phyloP scores from a whole-genome alignment of 2,888 invertebrate genomes.

The Oscheius sp. region DNA sequence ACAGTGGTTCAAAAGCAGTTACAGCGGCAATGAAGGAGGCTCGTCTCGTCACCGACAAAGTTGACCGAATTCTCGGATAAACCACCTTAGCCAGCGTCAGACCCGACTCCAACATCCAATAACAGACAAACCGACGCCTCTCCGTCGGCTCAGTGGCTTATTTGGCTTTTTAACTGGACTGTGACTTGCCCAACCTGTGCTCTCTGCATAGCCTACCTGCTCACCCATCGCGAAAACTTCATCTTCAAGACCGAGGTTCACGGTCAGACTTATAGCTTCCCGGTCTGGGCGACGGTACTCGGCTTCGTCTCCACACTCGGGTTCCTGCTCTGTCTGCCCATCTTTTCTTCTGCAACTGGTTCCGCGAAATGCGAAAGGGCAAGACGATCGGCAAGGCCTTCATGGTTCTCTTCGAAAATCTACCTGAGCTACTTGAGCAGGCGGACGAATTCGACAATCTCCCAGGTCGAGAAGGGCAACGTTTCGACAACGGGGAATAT shows the following conservation, averaged over 20 bases:
- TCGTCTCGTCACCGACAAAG: too few species aligned
- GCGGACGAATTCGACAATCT: too few species aligned
- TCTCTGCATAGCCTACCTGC: background rate
- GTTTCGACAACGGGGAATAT: too few species aligned
- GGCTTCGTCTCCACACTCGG: slow-evolving; percentile 25
- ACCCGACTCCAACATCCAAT: too few species aligned
- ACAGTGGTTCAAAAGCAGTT: too few species aligned
- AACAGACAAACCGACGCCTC: too few species aligned
- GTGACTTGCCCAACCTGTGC: slow-evolving; percentile 14
- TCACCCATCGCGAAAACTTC: background rate
- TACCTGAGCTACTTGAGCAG: background rate
- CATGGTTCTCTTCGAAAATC: background rate
- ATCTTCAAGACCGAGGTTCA: background rate
- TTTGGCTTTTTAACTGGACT: slow-evolving; percentile 24
- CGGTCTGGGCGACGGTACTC: slow-evolving; percentile 17
- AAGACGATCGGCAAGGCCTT: background rate
- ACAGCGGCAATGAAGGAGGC: too few species aligned
- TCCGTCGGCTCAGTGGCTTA: background rate
- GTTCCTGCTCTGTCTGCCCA: slow-evolving; percentile 22
- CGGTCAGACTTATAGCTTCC: slow-evolving; percentile 1
- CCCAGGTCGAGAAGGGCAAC: too few species aligned
- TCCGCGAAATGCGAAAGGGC: background rate
- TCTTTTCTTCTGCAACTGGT: slow-evolving; percentile 30
- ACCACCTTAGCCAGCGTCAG: too few species aligned
- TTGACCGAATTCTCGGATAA: too few species aligned